These are phyloP conservation scores for Proisotoma minuta DNA, from an alignment of 2,888 invertebrate genomes.

Conservation along the genomic window DNA sequence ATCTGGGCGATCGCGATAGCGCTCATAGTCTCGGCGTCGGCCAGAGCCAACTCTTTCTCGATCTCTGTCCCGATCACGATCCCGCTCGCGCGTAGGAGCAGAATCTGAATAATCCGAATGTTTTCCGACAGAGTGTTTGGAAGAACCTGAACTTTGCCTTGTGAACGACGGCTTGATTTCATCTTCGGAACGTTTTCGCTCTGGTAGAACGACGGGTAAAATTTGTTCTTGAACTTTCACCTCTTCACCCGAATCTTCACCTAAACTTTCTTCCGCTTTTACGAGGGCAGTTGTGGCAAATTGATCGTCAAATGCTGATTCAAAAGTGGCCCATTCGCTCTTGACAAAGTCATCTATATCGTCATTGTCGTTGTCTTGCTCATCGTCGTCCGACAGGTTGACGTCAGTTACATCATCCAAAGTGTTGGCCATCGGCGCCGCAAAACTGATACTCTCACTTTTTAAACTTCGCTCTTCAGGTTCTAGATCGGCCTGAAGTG, in stretches of 20 bases:
- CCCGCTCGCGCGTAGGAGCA: constrained; percentile 15
- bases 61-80: constrained; percentile 17
- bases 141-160: constrained; percentile 46
- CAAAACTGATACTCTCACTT: constrained; percentile 17
- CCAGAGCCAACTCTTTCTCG: constrained; percentile 27
- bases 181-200: too few species aligned
- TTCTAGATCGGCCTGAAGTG: constrained; percentile 43
- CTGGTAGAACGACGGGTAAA: constrained; percentile 5
- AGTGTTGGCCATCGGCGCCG: constrained; percentile 30
- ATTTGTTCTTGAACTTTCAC: constrained; percentile 20
- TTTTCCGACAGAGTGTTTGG: constrained; percentile 41
- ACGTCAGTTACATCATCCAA: constrained; percentile 47
- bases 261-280: constrained; percentile 27
- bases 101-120: constrained; percentile 45
- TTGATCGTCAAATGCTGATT: constrained; percentile 45
- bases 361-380: constrained; percentile 41
- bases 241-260: constrained; percentile 39
- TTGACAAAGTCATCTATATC: constrained; percentile 29
- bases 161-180: background rate
- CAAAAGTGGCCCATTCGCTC: constrained; percentile 47
- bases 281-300: constrained; percentile 37
- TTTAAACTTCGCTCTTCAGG: constrained; percentile 19
- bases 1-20: constrained; percentile 31
- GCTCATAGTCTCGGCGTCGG: background rate
- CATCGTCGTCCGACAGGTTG: constrained; percentile 42